Evolutionary conservation across 2,888 invertebrate species (phyloP).

Genomic region (Deilephila porcellus): DNA sequence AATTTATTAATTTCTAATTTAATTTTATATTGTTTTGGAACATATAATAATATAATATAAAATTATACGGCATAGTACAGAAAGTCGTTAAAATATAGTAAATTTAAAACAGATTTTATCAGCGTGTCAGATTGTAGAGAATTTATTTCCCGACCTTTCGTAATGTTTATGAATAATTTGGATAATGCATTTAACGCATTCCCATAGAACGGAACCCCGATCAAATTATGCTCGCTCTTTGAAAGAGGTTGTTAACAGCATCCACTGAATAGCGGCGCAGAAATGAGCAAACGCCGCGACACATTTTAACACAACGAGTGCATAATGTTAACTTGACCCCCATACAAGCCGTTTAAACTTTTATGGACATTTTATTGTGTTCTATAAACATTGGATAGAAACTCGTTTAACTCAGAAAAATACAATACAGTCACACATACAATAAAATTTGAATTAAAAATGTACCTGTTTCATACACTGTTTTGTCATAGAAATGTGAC

Average conservation of each 20-base stretch:
- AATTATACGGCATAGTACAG: background rate
- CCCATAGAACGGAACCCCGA: slow-evolving; percentile 82
- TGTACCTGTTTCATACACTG: background rate
- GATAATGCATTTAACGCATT: slow-evolving; percentile 67
- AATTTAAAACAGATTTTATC: slow-evolving; percentile 8
- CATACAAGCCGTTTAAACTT: slow-evolving; percentile 72
- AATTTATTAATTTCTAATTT: background rate
- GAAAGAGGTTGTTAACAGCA: slow-evolving; percentile 83
- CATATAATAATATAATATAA: background rate
- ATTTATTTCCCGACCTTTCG: slow-evolving; percentile 29
- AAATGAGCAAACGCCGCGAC: slow-evolving; percentile 82
- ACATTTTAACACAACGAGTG: slow-evolving; percentile 72
- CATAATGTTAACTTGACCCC: slow-evolving; percentile 79
- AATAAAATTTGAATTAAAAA: slow-evolving; percentile 5
- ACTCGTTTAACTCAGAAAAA: slow-evolving; percentile 68
- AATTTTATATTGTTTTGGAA: background rate
- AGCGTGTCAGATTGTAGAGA: slow-evolving; percentile 20
- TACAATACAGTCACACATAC: slow-evolving; percentile 45
- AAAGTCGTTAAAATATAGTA: background rate
- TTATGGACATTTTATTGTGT: slow-evolving; percentile 71
- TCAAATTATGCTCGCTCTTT: slow-evolving; percentile 83
- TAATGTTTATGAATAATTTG: slow-evolving; percentile 44
- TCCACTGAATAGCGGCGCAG: slow-evolving; percentile 78
- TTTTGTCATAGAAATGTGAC: background rate
- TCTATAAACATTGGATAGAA: slow-evolving; percentile 68